These are phyloP conservation scores for Globodera ellingtonae DNA, from an alignment of 1,140 invertebrate genomes.

Conservation along the genomic window DNA sequence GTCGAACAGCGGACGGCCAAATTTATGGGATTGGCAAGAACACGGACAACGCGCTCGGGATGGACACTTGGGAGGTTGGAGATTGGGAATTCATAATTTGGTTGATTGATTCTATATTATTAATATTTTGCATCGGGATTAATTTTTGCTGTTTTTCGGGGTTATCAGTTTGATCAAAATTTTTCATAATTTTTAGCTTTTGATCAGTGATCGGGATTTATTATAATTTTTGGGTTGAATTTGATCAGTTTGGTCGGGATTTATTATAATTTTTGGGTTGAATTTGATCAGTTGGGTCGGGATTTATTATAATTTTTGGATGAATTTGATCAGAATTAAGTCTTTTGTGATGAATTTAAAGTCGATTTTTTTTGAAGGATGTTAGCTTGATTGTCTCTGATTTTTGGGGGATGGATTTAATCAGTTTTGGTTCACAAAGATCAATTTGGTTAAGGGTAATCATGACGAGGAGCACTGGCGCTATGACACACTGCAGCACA, in stretches of 20 bases:
- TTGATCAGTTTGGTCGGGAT: too few relatives aligned
- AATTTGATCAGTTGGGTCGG: too few relatives aligned
- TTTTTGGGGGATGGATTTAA: not conserved
- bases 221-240: too few relatives aligned
- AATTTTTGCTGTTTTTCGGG: too few relatives aligned
- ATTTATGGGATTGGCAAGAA: slow-evolving; percentile 61
- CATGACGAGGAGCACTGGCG: slow-evolving; percentile 57
- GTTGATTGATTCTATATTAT: not conserved
- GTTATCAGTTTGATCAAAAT: too few relatives aligned
- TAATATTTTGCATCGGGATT: not conserved
- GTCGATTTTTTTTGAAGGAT: not conserved
- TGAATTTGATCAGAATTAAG: too few relatives aligned
- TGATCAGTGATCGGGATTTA: too few relatives aligned
- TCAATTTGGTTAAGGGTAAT: slow-evolving; percentile 1
- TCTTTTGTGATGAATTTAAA: not conserved
- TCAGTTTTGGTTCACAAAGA: too few relatives aligned
- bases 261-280: too few relatives aligned
- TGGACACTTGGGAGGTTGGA: slow-evolving; percentile 59
- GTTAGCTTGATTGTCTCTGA: not conserved
- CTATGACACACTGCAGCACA: slow-evolving; percentile 52
- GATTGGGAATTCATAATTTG: slow-evolving; percentile 2
- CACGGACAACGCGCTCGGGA: slow-evolving; percentile 60
- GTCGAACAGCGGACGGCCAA: slow-evolving; percentile 46
- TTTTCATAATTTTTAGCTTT: too few relatives aligned
- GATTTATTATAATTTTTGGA: too few relatives aligned